A percentile compares a stretch with the other conserved stretches of the same genome.
phyloP scores from a whole-genome alignment of 2,113 vertebrate genomes.

The Eolophus roseicapilla region DNA sequence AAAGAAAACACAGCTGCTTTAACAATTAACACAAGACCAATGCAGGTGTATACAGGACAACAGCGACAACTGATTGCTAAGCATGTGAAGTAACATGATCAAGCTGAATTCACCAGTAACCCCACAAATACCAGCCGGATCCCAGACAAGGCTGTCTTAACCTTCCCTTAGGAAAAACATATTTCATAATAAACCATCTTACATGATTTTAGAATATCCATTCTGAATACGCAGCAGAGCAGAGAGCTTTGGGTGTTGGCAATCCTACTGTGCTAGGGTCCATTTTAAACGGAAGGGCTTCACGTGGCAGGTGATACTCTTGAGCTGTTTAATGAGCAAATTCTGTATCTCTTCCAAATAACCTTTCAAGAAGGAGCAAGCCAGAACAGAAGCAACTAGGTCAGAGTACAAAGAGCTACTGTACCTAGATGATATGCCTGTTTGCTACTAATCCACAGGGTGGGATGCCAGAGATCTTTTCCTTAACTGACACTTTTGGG shows the following conservation, averaged over 20 bases:
- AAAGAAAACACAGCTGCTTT: neutral
- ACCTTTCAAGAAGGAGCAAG: slow-evolving; percentile 44
- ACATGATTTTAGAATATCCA: neutral
- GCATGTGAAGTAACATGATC: neutral
- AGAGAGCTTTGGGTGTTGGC: neutral
- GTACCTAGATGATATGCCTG: slow-evolving; percentile 63
- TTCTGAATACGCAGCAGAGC: neutral
- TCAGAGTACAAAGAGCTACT: slow-evolving; percentile 67
- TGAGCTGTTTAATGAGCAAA: neutral
- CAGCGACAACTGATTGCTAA: neutral
- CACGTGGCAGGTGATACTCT: neutral
- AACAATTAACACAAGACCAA: neutral
- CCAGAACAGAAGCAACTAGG: slow-evolving; percentile 65
- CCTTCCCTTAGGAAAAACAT: neutral
- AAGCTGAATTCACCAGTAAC: neutral
- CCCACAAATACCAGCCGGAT: neutral
- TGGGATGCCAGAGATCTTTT: slow-evolving; percentile 55
- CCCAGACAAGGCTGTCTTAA: neutral
- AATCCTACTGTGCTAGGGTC: neutral
- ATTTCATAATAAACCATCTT: neutral
- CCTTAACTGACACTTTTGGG: slow-evolving; percentile 67
- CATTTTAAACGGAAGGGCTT: neutral
- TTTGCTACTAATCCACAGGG: slow-evolving; percentile 54
- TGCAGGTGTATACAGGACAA: neutral
- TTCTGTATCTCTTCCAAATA: slow-evolving; percentile 43